Evolutionary conservation across 2,888 invertebrate species (phyloP).

Genomic region (Miltochrista miniata): DNA sequence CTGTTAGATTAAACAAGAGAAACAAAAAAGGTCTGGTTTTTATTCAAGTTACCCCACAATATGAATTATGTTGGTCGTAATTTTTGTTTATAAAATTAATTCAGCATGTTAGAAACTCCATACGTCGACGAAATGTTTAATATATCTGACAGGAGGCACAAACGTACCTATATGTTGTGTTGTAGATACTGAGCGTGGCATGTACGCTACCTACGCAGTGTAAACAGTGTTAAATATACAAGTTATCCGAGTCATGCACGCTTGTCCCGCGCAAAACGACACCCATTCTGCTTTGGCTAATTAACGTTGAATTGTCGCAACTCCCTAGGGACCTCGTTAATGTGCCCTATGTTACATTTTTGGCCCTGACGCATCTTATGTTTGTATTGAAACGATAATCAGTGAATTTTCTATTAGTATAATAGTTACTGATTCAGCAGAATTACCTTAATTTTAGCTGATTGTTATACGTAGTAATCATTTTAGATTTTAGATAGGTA

Average conservation of each 20-base stretch:
- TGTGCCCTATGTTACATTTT: conserved; percentile 25
- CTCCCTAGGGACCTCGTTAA: conserved; percentile 39
- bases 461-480: no score
- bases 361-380: background rate
- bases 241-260: conserved; percentile 39
- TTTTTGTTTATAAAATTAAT: conserved; percentile 22
- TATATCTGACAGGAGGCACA: conserved; percentile 25
- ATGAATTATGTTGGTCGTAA: conserved; percentile 14
- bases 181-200: conserved; percentile 28
- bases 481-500: no score
- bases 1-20: background rate
- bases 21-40: conserved; percentile 6
- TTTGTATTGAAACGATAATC: background rate
- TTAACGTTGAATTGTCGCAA: conserved; percentile 49
- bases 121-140: conserved; percentile 36
- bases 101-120: conserved; percentile 25
- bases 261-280: conserved; percentile 32
- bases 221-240: conserved; percentile 39
- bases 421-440: background rate
- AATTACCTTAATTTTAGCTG: no score
- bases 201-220: conserved; percentile 26
- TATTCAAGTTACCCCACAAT: conserved; percentile 3
- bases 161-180: no score
- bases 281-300: conserved; percentile 52
- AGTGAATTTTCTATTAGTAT: conserved; percentile 4